A percentile compares a stretch with the other conserved stretches of the same genome.
These are phyloP conservation scores for Acronicta alni DNA, from an alignment of 2,888 invertebrate genomes.

Conservation along the genomic window DNA sequence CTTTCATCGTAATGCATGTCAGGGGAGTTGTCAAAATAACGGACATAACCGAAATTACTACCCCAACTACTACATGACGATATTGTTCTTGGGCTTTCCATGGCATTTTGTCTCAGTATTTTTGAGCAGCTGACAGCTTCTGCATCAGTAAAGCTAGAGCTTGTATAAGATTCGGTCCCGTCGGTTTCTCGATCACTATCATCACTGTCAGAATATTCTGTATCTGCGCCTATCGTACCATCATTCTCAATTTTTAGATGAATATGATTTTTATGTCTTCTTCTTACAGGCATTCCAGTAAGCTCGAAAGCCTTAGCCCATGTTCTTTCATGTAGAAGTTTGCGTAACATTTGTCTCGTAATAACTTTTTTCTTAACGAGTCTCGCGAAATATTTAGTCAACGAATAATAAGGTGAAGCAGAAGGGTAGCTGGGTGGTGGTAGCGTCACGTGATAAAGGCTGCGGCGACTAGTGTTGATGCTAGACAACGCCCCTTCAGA, in stretches of 20 bases:
- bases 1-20: conserved; percentile 77
- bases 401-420: conserved; percentile 93
- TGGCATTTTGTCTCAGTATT: conserved; percentile 90
- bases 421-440: conserved; percentile 93
- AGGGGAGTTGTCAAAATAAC: conserved; percentile 89
- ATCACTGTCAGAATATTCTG: conserved; percentile 81
- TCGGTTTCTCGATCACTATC: conserved; percentile 81
- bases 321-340: conserved; percentile 91
- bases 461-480: conserved; percentile 86
- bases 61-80: conserved; percentile 89
- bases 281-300: conserved; percentile 80
- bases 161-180: conserved; percentile 79
- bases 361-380: conserved; percentile 93
- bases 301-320: conserved; percentile 86
- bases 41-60: conserved; percentile 91
- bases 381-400: conserved; percentile 93
- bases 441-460: conserved; percentile 90
- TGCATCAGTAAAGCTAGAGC: conserved; percentile 78
- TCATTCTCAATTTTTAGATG: conserved; percentile 81
- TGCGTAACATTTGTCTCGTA: conserved; percentile 92
- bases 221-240: conserved; percentile 81
- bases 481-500: conserved; percentile 88
- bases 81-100: conserved; percentile 85
- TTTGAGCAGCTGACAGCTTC: conserved; percentile 71
- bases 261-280: conserved; percentile 84